phyloP scores from a whole-genome alignment of 92 coral and sea anemone genomes.

The Epizoanthus scotinus region DNA sequence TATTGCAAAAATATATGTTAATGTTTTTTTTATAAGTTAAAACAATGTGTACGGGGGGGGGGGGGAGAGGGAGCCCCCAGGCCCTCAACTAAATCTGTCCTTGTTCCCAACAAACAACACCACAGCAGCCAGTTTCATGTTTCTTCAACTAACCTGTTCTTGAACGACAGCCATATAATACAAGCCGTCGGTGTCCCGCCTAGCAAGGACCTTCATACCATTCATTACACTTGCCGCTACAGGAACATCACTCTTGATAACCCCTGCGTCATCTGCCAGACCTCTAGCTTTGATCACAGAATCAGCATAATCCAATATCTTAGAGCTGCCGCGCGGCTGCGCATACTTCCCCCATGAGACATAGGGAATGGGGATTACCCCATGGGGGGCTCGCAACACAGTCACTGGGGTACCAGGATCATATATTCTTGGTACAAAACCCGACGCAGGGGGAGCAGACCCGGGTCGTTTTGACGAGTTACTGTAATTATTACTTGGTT shows the following conservation, averaged over 20 bases:
- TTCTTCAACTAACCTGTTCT: constrained; percentile 69
- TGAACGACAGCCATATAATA: constrained; percentile 85
- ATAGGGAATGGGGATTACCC: constrained; percentile 77
- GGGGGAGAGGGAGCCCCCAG: not conserved
- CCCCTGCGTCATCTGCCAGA: constrained; percentile 67
- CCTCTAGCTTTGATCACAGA: constrained; percentile 94
- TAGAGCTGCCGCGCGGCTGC: constrained; percentile 65
- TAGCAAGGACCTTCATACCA: constrained; percentile 82
- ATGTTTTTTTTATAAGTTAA: not conserved
- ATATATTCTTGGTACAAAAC: constrained; percentile 64
- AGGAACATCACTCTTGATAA: constrained; percentile 65
- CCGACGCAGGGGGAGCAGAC: constrained; percentile 82
- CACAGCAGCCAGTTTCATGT: not conserved
- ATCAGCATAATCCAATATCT: constrained; percentile 87
- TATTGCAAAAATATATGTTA: too few relatives aligned
- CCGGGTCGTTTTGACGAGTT: constrained; percentile 57
- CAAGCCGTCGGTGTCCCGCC: constrained; percentile 88
- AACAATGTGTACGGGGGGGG: not conserved
- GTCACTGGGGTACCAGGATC: constrained; percentile 66
- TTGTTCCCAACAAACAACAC: not conserved
- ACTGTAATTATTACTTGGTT: not conserved
- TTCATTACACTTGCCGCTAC: constrained; percentile 92
- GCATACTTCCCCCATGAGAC: constrained; percentile 65
- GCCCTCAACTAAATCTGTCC: not conserved
- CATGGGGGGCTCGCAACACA: constrained; percentile 72